A percentile compares a stretch with the other conserved stretches of the same genome.
Evolutionary conservation across 2,797 vertebrate genomes (phyloP).

Genomic region (Brachyalestes nurse): DNA sequence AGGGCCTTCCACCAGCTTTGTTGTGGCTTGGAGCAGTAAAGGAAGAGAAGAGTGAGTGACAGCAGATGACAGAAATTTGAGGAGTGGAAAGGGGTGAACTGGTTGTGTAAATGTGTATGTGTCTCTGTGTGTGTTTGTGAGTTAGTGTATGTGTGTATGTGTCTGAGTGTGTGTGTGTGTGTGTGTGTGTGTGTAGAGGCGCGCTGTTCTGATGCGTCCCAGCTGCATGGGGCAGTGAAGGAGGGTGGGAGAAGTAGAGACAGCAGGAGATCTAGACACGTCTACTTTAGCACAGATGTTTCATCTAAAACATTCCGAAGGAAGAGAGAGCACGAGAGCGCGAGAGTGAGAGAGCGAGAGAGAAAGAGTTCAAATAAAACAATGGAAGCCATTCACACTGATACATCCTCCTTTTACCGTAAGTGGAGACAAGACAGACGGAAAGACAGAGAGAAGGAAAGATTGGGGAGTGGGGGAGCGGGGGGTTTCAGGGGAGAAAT

Average conservation of each 20-base stretch:
- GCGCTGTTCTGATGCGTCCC: conserved; percentile 49
- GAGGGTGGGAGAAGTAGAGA: conserved; percentile 8
- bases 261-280: conserved; percentile 44
- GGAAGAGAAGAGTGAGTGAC: conserved; percentile 19
- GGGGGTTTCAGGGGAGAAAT: not conserved
- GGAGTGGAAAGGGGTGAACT: not conserved
- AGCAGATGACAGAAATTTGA: conserved; percentile 19
- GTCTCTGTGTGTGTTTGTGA: not conserved
- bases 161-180: conserved; percentile 1
- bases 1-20: not conserved
- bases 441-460: not conserved
- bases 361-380: conserved; percentile 33
- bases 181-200: conserved; percentile 11
- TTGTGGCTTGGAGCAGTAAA: conserved; percentile 15
- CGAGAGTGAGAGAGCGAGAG: conserved; percentile 8
- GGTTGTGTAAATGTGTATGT: conserved; percentile 4
- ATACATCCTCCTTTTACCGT: conserved; percentile 18
- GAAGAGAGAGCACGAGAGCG: not conserved
- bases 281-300: conserved; percentile 57
- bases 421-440: conserved; percentile 9
- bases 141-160: not conserved
- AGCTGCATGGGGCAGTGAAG: conserved; percentile 36
- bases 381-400: conserved; percentile 38
- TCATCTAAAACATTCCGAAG: conserved; percentile 42
- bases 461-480: not conserved